Percentiles rank a stretch among this genome's conserved stretches.
phyloP scores from a whole-genome alignment of 2,113 vertebrate species.

The Alosa alosa region DNA sequence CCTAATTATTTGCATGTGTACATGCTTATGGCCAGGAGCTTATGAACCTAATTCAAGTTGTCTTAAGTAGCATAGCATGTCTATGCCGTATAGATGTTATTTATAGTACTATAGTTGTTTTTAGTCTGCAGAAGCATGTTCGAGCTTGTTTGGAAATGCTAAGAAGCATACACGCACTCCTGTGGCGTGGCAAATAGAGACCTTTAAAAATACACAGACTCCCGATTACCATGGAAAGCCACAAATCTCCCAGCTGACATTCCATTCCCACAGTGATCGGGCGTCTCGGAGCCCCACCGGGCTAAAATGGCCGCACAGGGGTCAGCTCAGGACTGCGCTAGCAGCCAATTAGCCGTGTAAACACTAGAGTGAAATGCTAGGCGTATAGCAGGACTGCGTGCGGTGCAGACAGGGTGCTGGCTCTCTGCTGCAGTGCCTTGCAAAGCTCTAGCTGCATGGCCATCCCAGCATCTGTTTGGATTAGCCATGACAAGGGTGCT shows the following conservation, averaged over 20 bases:
- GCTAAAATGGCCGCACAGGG: not conserved
- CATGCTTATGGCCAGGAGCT: too few relatives aligned
- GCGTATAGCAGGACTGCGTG: not conserved
- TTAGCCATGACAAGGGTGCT: not conserved
- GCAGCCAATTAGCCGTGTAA: not conserved
- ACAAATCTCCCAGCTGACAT: constrained; percentile 14
- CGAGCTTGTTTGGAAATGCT: not conserved
- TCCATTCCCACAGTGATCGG: not conserved
- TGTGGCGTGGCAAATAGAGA: not conserved
- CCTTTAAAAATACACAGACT: not conserved
- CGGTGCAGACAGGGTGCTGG: not conserved
- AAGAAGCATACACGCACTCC: not conserved
- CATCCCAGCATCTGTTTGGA: not conserved
- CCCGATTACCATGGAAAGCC: not conserved
- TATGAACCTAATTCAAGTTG: not conserved
- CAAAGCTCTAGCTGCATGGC: not conserved
- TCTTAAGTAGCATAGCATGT: not conserved
- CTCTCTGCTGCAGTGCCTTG: not conserved
- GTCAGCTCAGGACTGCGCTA: not conserved
- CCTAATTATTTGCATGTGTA: too few relatives aligned
- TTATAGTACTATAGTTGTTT: not conserved
- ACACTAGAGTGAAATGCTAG: not conserved
- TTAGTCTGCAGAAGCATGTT: not conserved
- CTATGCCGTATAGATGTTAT: not conserved
- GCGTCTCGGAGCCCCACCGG: not conserved